Evolutionary conservation across 2,113 vertebrate genomes (phyloP).

Genomic region (Xenus cinereus): DNA sequence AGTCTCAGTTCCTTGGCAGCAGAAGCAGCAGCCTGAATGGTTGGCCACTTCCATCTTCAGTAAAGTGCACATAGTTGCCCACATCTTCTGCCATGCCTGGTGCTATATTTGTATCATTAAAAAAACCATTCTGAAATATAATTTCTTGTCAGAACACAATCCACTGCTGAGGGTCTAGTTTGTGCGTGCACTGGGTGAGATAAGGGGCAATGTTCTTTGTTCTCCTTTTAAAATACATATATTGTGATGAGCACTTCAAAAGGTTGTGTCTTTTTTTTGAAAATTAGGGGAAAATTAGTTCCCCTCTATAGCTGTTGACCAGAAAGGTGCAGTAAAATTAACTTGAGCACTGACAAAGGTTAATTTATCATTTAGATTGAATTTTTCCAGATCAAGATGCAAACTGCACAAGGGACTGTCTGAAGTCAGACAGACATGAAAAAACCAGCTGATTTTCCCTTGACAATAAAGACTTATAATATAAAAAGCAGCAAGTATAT

Average conservation of each 20-base stretch:
- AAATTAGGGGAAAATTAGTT: neutral
- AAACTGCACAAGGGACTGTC: neutral
- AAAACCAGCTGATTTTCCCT: neutral
- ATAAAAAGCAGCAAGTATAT: neutral
- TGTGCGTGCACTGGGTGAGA: neutral
- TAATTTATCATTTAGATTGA: neutral
- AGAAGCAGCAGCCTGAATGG: neutral
- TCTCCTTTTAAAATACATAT: neutral
- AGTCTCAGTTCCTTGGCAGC: neutral
- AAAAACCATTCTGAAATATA: neutral
- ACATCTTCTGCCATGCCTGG: neutral
- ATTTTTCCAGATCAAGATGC: neutral
- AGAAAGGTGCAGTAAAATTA: neutral
- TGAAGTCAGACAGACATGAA: neutral
- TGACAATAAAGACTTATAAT: neutral
- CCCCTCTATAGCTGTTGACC: neutral
- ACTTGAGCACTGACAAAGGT: neutral
- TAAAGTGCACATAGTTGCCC: accelerated
- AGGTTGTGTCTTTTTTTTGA: neutral
- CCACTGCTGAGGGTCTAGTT: neutral
- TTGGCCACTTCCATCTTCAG: neutral
- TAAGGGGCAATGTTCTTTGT: accelerated
- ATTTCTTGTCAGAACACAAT: neutral
- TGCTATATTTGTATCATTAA: neutral
- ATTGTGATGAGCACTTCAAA: neutral